Base-by-base conservation (phyloP, 2,797 vertebrate species). In the Lagodon rhomboides region DNA sequence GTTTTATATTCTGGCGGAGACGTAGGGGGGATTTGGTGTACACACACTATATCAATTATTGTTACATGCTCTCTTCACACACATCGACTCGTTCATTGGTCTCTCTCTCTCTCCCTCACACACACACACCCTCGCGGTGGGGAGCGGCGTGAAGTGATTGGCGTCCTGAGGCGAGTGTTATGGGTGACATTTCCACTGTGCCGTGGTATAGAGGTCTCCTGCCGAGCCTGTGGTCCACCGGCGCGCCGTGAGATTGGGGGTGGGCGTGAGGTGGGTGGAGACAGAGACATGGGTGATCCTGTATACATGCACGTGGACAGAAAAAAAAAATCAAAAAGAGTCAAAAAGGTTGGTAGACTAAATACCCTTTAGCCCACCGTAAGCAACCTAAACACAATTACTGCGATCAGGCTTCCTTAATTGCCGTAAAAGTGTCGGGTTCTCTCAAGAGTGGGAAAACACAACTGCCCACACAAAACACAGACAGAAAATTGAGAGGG, bases 161-260 rank as follows among this genome's bases (percentile, higher is more conserved):
- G 82, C 86, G 67, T 87, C 88, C 91, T 80, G 87, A 86, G 77
- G 80, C 55, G 86, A 89, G 86, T 88, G 89, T 92, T 91, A 86
- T 90, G 84, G 89, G 85, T 92, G 92, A 93, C 89, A 92, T 92
- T 92, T 93, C 79, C 91, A 82, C 78, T 73, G 82, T 84, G 79
- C 75, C 65, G 85, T 47, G 81, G 76, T 77, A 75, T 75, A 78
- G 85, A 87, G 80, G 73, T 75, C 70, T 82, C 91, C 84, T 71
- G 84, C 83, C 8, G 87, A 75, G 80, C 61, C 78, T 66, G 79
- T 72, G 73, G 80, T 84, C 83, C 72, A 38, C 60, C 68, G 66
- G 75, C 74, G 63, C 75, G 50, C 30, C 3, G 53, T 59, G 67
- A 49, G 62, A 81, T 46, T 43, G 76, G n/a, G 68, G 62, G 34